These are phyloP conservation scores for Eptatretus burgeri DNA, from an alignment of 2,113 vertebrate genomes.

Conservation along the genomic window DNA sequence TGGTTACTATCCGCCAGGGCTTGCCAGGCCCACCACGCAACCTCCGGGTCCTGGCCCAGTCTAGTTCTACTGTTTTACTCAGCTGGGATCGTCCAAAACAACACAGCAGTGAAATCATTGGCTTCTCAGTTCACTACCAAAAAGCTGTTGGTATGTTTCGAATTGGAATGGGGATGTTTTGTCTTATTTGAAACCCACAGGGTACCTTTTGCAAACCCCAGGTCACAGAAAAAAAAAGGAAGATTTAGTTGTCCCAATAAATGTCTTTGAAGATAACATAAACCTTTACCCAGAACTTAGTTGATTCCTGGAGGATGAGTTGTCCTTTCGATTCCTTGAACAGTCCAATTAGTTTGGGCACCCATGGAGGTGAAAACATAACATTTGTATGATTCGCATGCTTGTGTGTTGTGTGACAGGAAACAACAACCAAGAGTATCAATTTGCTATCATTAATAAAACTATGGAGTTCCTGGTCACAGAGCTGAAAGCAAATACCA, in stretches of 20 bases:
- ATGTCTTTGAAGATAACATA: too few relatives aligned
- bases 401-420: constrained; percentile 13
- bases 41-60: constrained; percentile 32
- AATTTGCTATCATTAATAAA: constrained; percentile 87
- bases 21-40: constrained; percentile 57
- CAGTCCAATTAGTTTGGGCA: too few relatives aligned
- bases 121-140: constrained; percentile 80
- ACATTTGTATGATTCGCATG: too few relatives aligned
- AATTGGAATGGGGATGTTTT: too few relatives aligned
- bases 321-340: too few relatives aligned
- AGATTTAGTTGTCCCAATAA: too few relatives aligned
- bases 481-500: constrained; percentile 58
- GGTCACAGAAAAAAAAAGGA: too few relatives aligned
- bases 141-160: constrained; percentile 27
- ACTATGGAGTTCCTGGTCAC: constrained; percentile 64
- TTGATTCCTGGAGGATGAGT: too few relatives aligned
- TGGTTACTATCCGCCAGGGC: constrained; percentile 60
- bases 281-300: too few relatives aligned
- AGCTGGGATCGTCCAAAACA: constrained; percentile 57
- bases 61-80: constrained; percentile 48
- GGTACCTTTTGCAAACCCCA: too few relatives aligned
- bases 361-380: too few relatives aligned
- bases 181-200: too few relatives aligned
- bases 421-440: constrained; percentile 57
- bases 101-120: constrained; percentile 75